Evolutionary conservation across 1,140 invertebrate genomes (phyloP).

Genomic region (Vollenhovia emeryi): DNA sequence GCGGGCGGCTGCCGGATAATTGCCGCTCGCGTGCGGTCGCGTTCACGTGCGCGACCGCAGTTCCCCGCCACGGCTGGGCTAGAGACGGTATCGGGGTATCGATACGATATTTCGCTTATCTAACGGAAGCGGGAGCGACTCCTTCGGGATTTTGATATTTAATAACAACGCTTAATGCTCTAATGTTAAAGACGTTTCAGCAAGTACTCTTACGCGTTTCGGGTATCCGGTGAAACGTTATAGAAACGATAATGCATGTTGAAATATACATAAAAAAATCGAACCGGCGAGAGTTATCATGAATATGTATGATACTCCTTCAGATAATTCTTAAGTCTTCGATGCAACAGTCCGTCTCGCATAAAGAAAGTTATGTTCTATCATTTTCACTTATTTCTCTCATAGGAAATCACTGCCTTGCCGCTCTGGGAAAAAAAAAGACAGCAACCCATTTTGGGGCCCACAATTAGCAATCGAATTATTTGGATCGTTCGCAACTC

Average conservation of each 20-base stretch:
- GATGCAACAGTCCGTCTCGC: background rate
- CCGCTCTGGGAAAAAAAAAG: too few relatives aligned
- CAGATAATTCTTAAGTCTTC: background rate
- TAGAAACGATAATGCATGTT: background rate
- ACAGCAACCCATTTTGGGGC: too few relatives aligned
- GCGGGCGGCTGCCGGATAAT: conserved; percentile 62
- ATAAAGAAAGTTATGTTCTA: background rate
- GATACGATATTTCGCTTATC: conserved; percentile 31
- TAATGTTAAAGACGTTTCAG: background rate
- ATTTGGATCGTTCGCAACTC: too few relatives aligned
- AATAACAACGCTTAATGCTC: background rate
- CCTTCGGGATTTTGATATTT: conserved; percentile 21
- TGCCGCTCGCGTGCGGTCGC: conserved; percentile 64
- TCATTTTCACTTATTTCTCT: background rate
- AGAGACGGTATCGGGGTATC: conserved; percentile 21
- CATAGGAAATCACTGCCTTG: background rate
- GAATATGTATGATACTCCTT: background rate
- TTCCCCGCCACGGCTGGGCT: conserved; percentile 8
- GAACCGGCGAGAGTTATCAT: background rate
- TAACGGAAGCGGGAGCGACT: background rate
- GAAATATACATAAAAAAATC: background rate
- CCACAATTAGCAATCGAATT: too few relatives aligned
- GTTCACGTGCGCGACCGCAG: conserved; percentile 60
- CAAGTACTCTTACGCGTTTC: background rate
- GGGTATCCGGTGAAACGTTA: background rate